Percentiles rank a stretch among this genome's conserved stretches.
These are phyloP conservation scores for Whitmania pigra DNA, from an alignment of 1,140 invertebrate species.

Conservation along the genomic window DNA sequence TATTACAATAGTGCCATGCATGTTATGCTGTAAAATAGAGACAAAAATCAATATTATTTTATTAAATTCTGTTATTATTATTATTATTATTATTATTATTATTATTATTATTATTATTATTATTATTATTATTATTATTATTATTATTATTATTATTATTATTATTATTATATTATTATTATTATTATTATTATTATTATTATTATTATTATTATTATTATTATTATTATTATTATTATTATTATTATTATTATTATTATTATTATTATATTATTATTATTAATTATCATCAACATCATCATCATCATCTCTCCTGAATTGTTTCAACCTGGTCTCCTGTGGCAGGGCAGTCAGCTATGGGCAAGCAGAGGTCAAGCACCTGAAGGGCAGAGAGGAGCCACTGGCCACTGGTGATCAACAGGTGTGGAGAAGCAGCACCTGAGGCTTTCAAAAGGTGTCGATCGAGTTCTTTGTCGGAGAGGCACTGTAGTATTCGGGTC, in stretches of 20 bases:
- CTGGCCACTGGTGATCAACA: constrained; percentile 18
- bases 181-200: constrained; percentile 5
- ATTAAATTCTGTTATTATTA: neutral
- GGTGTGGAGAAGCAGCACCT: neutral
- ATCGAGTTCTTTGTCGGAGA: constrained; percentile 24
- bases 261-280: too few relatives aligned
- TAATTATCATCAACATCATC: too few relatives aligned
- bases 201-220: neutral
- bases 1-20: too few relatives aligned
- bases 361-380: constrained; percentile 22
- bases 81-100: constrained; percentile 4
- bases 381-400: constrained; percentile 25
- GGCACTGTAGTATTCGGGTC: constrained; percentile 15
- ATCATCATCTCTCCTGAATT: neutral
- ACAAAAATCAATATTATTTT: too few relatives aligned
- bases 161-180: neutral
- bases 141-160: neutral
- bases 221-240: neutral
- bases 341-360: constrained; percentile 12
- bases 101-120: too few relatives aligned
- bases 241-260: constrained; percentile 7
- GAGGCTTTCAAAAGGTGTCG: constrained; percentile 23
- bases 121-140: constrained; percentile 3
- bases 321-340: constrained; percentile 4
- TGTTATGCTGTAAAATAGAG: too few relatives aligned